A percentile compares a stretch with the other conserved stretches of the same genome.
These are phyloP conservation scores for Heteromyza rotundicornis DNA, from an alignment of 2,888 invertebrate species.

Conservation along the genomic window DNA sequence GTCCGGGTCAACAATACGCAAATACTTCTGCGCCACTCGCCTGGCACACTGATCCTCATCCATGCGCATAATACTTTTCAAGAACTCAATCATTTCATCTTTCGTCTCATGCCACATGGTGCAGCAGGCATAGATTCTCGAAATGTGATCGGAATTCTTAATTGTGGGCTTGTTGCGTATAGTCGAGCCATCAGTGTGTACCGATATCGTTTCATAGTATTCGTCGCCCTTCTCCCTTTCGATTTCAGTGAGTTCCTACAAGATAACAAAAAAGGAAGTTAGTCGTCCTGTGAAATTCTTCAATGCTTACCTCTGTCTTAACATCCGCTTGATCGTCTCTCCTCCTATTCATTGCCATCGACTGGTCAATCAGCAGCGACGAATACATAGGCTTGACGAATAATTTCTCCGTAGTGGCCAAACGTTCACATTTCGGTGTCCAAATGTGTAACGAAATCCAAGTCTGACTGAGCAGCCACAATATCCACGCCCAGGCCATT, in stretches of 20 bases:
- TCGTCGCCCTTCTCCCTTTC: slow-evolving; percentile 90
- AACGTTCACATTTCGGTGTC: slow-evolving; percentile 96
- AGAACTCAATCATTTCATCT: slow-evolving; percentile 97
- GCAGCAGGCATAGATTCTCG: slow-evolving; percentile 93
- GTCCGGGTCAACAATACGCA: slow-evolving; percentile 92
- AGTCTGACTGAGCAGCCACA: slow-evolving; percentile 93
- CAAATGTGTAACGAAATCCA: slow-evolving; percentile 98
- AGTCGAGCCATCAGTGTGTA: slow-evolving; percentile 84
- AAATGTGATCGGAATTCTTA: slow-evolving; percentile 86
- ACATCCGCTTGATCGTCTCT: slow-evolving; percentile 91
- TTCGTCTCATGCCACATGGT: slow-evolving; percentile 99
- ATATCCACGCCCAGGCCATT: slow-evolving; percentile 92
- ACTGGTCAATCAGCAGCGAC: slow-evolving; percentile 90
- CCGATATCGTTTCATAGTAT: slow-evolving; percentile 94
- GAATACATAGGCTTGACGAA: slow-evolving; percentile 95
- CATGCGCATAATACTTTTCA: slow-evolving; percentile 91
- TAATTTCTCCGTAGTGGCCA: slow-evolving; percentile 94
- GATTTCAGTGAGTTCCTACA: slow-evolving; percentile 84
- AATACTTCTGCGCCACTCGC: slow-evolving; percentile 92
- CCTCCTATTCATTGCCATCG: slow-evolving; percentile 89
- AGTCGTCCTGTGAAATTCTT: too few species aligned
- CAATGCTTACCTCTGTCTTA: slow-evolving; percentile 77
- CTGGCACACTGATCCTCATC: slow-evolving; percentile 97
- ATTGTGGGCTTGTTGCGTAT: slow-evolving; percentile 75
- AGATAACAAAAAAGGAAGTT: not conserved